Evolutionary conservation across 1,140 invertebrate genomes (phyloP), one percentile per base, ranked within the genome.

Genomic region (Muscidifurax raptorellus): DNA sequence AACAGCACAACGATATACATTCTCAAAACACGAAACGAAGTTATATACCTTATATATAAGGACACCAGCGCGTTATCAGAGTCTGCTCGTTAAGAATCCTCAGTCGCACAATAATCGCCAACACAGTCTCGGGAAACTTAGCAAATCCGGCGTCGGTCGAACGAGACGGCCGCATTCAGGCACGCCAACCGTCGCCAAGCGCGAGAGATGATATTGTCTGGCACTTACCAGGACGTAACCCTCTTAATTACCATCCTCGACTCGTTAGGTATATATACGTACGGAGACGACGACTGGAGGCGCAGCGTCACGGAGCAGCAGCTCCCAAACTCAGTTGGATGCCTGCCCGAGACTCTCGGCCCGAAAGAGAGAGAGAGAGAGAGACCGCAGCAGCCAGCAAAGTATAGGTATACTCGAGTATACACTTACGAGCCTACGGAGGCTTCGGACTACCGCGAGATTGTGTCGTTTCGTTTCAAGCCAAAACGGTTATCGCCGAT

Each of bases 151-250:
- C 12, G 80, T 7, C 28, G 32, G 13, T 2, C 40, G 27, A 22
- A 13, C 7, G 75, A 44, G 27, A 44, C 25, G 75, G 13, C 22
- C 6, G n/a, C n/a, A n/a, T n/a, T 69, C 9, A 13, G 27, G 22
- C 27, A 13, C 27, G 80, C 44, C n/a, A 77, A 64, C n/a, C n/a
- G n/a, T n/a, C n/a, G n/a, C n/a, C n/a, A n/a, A n/a, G n/a, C n/a
- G 22, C 30, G 76, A 4, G 81, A 75, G 36, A 64, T 47, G 84
- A 74, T 82, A 88, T 83, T 72, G 87, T 77, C 82, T 86, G 84
- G 86, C 88, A 87, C 86, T 90, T 89, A 87, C 86, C 88, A 87
- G 85, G 86, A 87, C 86, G 88, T 88, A 88, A 88, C 28, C 64
- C 52, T 27, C 72, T 77, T 76, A 82, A 84, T 84, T 86, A 86